Evolutionary conservation across 2,888 invertebrate genomes (phyloP).

Genomic region (Tetranychus truncatus): DNA sequence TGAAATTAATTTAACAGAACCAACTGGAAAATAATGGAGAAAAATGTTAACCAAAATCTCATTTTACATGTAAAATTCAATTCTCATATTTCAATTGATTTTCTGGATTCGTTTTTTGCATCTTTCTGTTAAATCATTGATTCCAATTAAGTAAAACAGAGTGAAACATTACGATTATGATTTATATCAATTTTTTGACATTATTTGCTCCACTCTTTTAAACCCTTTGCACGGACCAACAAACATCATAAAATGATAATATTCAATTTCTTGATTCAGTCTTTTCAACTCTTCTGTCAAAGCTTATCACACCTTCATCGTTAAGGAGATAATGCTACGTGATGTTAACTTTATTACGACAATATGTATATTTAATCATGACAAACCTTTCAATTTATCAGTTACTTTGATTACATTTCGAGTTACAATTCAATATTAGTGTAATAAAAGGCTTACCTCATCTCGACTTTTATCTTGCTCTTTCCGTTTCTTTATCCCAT

Average conservation of each 20-base stretch:
- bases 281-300: too few species aligned
- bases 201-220: background rate
- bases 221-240: background rate
- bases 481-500: constrained; percentile 80
- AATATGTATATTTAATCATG: constrained; percentile 1
- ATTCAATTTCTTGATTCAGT: background rate
- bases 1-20: too few species aligned
- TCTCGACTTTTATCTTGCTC: constrained; percentile 70
- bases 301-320: background rate
- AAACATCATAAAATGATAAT: background rate
- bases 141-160: background rate
- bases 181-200: background rate
- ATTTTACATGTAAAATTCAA: background rate
- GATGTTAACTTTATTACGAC: background rate
- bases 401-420: background rate
- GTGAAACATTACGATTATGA: too few species aligned
- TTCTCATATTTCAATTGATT: background rate
- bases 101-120: background rate
- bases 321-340: too few species aligned
- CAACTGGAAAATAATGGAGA: background rate
- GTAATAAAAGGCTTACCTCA: constrained; percentile 38
- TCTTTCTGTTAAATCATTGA: background rate
- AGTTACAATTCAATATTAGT: background rate
- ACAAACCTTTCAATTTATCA: background rate
- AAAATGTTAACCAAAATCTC: background rate